Evolutionary conservation across 1,140 invertebrate species (phyloP).

Genomic region (Magallana angulata): DNA sequence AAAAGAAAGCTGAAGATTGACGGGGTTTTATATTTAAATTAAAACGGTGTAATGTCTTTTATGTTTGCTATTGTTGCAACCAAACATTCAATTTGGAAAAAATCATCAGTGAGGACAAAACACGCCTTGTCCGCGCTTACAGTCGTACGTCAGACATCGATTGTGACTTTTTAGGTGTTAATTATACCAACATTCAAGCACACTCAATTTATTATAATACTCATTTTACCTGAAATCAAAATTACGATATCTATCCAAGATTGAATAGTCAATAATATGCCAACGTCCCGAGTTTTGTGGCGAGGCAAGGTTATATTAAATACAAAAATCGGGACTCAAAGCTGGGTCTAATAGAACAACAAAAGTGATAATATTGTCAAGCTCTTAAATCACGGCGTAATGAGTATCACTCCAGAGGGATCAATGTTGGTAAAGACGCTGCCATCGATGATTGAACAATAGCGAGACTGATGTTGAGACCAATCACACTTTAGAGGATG

Average conservation of each 20-base stretch:
- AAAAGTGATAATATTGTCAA: slow-evolving; percentile 42
- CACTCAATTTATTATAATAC: slow-evolving; percentile 32
- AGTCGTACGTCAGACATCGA: neutral
- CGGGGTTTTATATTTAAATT: slow-evolving; percentile 7
- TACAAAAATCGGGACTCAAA: neutral
- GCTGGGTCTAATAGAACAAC: slow-evolving; percentile 36
- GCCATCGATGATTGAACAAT: slow-evolving; percentile 32
- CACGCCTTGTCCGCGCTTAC: neutral
- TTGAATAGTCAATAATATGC: slow-evolving; percentile 27
- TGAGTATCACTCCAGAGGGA: slow-evolving; percentile 17
- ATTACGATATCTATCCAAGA: slow-evolving; percentile 32
- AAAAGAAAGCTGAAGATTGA: slow-evolving; percentile 5
- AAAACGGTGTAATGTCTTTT: neutral
- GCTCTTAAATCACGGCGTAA: slow-evolving; percentile 39
- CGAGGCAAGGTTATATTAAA: neutral
- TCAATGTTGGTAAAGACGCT: slow-evolving; percentile 39
- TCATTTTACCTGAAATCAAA: slow-evolving; percentile 32
- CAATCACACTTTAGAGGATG: neutral
- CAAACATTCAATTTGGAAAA: neutral
- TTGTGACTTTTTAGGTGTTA: slow-evolving; percentile 31
- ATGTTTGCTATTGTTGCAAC: slow-evolving; percentile 28
- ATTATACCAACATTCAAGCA: slow-evolving; percentile 13
- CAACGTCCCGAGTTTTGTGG: slow-evolving; percentile 1
- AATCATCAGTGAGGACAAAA: neutral
- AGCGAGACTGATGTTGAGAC: slow-evolving; percentile 25